These are phyloP conservation scores for Aphelenchoides bicaudatus DNA, from an alignment of 2,888 invertebrate species.

Conservation along the genomic window DNA sequence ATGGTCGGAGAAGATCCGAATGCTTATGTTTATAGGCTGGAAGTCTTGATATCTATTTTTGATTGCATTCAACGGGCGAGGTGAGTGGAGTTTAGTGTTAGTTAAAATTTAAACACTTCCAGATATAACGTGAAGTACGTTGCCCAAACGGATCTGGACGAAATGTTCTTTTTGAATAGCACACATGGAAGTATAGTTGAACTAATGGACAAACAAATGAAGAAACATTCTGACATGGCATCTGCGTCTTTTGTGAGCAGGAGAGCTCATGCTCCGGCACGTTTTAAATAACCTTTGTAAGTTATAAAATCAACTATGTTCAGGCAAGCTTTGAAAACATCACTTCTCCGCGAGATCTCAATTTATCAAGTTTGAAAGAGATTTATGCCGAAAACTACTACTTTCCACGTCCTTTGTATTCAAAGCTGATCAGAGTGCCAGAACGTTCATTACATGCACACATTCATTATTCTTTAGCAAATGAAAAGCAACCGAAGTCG, in stretches of 20 bases:
- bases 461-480: slow-evolving; percentile 1
- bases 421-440: slow-evolving; percentile 26
- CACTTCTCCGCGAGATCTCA: slow-evolving; percentile 19
- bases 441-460: slow-evolving; percentile 19
- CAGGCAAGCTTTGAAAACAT: slow-evolving; percentile 12
- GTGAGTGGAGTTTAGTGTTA: background rate
- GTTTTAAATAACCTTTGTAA: no score
- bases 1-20: slow-evolving; percentile 14
- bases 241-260: slow-evolving; percentile 23
- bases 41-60: slow-evolving; percentile 23
- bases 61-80: slow-evolving; percentile 28
- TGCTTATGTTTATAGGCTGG: slow-evolving; percentile 20
- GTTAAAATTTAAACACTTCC: background rate
- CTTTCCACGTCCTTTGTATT: slow-evolving; percentile 20
- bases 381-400: slow-evolving; percentile 17
- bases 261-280: slow-evolving; percentile 21
- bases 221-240: slow-evolving; percentile 23
- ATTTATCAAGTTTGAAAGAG: slow-evolving; percentile 16
- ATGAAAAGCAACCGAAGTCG: slow-evolving; percentile 4
- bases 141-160: slow-evolving; percentile 23
- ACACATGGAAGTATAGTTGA: slow-evolving; percentile 7
- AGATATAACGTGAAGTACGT: slow-evolving; percentile 19
- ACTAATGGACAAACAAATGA: slow-evolving; percentile 14
- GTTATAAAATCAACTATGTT: no score
- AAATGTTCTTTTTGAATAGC: slow-evolving; percentile 18